Base-by-base conservation (phyloP, 2,888 invertebrate genomes). In the Standfussiana lucernea region DNA sequence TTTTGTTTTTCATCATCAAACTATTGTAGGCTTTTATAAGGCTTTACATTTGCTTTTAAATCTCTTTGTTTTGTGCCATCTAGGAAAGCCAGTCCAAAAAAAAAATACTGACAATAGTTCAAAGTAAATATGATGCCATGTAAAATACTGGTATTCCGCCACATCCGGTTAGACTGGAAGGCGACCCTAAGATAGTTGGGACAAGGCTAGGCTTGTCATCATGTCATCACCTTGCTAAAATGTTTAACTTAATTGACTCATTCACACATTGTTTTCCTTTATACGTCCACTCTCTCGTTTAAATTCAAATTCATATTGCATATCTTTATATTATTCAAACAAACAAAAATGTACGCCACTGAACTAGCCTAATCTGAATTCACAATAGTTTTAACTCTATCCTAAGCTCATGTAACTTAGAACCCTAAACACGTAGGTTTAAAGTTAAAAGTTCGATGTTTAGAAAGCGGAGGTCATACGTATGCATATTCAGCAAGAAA, bases 401-500 rank as follows among this genome's bases (percentile, higher is more conserved):
- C 8, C 0, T 15, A 56, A 72, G 3, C 11, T 62, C 18, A 37
- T 72, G 21, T 28, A 11, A 86, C 37, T 76, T 59, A 59, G 47
- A 66, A 77, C 80, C 75, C 66, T 88, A 76, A 47, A 0, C 0
- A 2, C 11, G 7, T 40, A 24, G 11, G 0, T 0, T 21, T 50
- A 80, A 62, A 74, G 78, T 62, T 42, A 18, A 61, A 72, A 62
- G n/a, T 65, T 40, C 24, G 6, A 50, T 45, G 59, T 45, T 45
- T 45, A 50, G 11, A 35, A 10, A 37, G 35, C 42, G 32, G 61
- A 50, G 72, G 65, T 69, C 83, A 21, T 21, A 61, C 10, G 32
- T 69, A 70, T 84, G 62, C 79, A 86, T 84, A 84, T 83, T 84
- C 45, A 67, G 45, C 50, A 66, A 53, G 35, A 59, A 69, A 71